Percentiles rank a stretch among this genome's conserved stretches.
phyloP scores from a whole-genome alignment of 2,888 invertebrate species.

The Ephialtes manifestator region DNA sequence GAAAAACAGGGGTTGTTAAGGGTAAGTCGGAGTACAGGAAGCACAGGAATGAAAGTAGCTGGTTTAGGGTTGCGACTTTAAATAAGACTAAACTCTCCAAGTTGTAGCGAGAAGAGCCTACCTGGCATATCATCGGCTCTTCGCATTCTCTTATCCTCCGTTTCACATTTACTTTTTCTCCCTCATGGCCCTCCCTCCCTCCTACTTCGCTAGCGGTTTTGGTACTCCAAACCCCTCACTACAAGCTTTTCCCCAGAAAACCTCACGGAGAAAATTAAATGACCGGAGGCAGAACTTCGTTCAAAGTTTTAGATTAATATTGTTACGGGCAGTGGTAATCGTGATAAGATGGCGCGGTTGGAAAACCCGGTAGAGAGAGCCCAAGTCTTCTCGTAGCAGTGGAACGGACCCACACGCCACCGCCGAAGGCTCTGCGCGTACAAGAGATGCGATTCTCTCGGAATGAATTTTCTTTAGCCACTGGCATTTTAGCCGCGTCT shows the following conservation, averaged over 20 bases:
- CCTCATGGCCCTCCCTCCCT: background rate
- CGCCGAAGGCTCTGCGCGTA: slow-evolving; percentile 31
- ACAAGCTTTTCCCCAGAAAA: slow-evolving; percentile 65
- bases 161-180: slow-evolving; percentile 43
- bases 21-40: background rate
- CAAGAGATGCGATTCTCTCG: slow-evolving; percentile 53
- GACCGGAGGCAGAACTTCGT: slow-evolving; percentile 76
- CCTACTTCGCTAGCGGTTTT: slow-evolving; percentile 20
- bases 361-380: slow-evolving; percentile 40
- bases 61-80: slow-evolving; percentile 32
- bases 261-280: slow-evolving; percentile 77
- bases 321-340: slow-evolving; percentile 78
- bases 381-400: slow-evolving; percentile 25
- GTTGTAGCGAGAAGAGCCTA: slow-evolving; percentile 22
- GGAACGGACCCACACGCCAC: slow-evolving; percentile 28
- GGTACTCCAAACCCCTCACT: background rate
- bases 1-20: slow-evolving; percentile 36
- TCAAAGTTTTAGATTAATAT: slow-evolving; percentile 81
- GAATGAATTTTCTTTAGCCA: slow-evolving; percentile 67
- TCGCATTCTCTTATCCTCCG: slow-evolving; percentile 44
- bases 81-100: slow-evolving; percentile 41
- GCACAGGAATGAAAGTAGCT: background rate
- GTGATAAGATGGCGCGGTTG: slow-evolving; percentile 75
- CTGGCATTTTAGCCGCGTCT: slow-evolving; percentile 58
- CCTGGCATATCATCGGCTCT: slow-evolving; percentile 53